phyloP scores from a whole-genome alignment of 1,140 invertebrate genomes.

The Leptopilina clavipes region DNA sequence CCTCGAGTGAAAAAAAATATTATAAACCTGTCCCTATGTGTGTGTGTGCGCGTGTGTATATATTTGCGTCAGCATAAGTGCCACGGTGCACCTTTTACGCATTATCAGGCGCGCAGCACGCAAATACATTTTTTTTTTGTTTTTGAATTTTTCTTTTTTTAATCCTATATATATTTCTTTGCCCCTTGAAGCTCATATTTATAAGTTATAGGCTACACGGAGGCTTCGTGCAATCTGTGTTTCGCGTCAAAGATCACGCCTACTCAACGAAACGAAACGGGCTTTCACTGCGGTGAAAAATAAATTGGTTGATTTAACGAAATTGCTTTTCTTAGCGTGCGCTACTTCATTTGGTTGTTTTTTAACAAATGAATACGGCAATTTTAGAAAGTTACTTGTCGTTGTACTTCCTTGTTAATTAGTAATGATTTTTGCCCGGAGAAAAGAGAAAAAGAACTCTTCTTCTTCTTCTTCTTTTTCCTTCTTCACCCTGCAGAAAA shows the following conservation, averaged over 20 bases:
- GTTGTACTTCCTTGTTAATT: too few relatives aligned
- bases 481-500: too few relatives aligned
- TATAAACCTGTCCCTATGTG: constrained; percentile 24
- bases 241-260: constrained; percentile 17
- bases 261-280: constrained; percentile 3
- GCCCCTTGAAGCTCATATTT: not conserved
- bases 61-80: constrained; percentile 39
- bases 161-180: not conserved
- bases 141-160: constrained; percentile 1
- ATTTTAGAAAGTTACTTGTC: too few relatives aligned
- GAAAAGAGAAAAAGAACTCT: too few relatives aligned
- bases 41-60: constrained; percentile 35
- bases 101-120: constrained; percentile 25
- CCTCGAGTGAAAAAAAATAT: constrained; percentile 32
- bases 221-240: not conserved
- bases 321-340: too few relatives aligned
- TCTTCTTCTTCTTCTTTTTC: too few relatives aligned
- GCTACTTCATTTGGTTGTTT: too few relatives aligned
- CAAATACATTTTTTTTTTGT: not conserved
- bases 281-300: too few relatives aligned
- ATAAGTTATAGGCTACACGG: not conserved
- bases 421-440: too few relatives aligned
- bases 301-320: too few relatives aligned
- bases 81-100: not conserved
- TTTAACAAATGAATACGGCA: too few relatives aligned